Base-by-base conservation (phyloP, 2,888 invertebrate species). In the Microdon myrmicae region DNA sequence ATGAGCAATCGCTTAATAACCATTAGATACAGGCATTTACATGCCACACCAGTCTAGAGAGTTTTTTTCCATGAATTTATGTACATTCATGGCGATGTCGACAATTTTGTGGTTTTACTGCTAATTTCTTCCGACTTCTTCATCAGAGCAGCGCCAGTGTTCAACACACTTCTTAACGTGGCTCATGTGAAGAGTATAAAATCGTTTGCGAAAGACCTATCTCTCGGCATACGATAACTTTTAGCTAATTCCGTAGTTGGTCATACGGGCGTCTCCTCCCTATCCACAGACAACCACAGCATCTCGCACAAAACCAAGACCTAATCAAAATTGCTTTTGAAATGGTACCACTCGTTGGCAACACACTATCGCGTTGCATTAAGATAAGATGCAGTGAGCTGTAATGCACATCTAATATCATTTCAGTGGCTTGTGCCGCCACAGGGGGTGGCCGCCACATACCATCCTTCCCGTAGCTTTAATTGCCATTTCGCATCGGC, bases 241-340 rank as follows among this genome's bases (percentile, higher is more conserved):
- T 20, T 19, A 17, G 22, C n/a, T n/a, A n/a, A n/a, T n/a, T n/a
- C n/a, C n/a, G n/a, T n/a, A n/a, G n/a, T n/a, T n/a, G n/a, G n/a
- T n/a, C n/a, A n/a, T n/a, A n/a, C n/a, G n/a, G n/a, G n/a, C 9
- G 10, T 9, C 10, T 4, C 29, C 8, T 7, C 7, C 12, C 29
- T 23, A 6, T 10, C 16, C 4, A n/a, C n/a, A n/a, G n/a, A n/a
- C n/a, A n/a, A n/a, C n/a, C n/a, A n/a, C 3, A 2, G 6, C 14
- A 10, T 25, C 14, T 32, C 6, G 13, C 20, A 38, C 25, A 39
- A 35, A 31, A 25, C 22, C 28, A 29, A 44, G 35, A 45, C 34
- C 19, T 28, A 39, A 23, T 31, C 41, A 41, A 51, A 45, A 54
- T 55, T 41, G 48, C 13, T 20, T 41, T 48, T 34, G 10, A 55